Evolutionary conservation across 2,888 invertebrate genomes (phyloP), one percentile per base, ranked within the genome.

Genomic region (Oxyteleia sp.): DNA sequence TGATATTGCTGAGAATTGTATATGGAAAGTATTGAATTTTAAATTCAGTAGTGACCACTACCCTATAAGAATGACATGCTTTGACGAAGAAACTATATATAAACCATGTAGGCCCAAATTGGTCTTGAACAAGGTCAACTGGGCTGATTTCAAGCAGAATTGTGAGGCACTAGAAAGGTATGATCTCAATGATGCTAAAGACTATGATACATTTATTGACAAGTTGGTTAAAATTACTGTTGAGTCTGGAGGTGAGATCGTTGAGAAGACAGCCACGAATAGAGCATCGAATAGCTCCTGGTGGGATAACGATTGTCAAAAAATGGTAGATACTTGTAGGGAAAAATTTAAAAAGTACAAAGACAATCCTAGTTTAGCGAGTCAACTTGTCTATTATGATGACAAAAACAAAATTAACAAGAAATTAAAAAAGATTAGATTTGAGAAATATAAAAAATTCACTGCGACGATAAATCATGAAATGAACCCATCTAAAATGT

Each of bases 221-320:
- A n/a, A 41, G 15, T 43, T 53, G 0, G 41, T n/a, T 16, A 8
- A 29, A 20, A 20, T 11, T 2, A 53, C 68, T 16, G 23, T 53
- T 5, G 11, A 68, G 15, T 41, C 68, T 4, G 43, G 53, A 2
- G 66, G 41, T 26, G 41, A 26, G 20, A 5, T 66, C 0, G 26
- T 53, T 1, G 13, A 53, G 11, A 4, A 51, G 5, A 16, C n/a
- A 2, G 47, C 38, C 35, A 20, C 23, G 1, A 43, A 18, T 18
- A 43, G 8, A n/a, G 53, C 16, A 16, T 16, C 2, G 1, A 16
- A 29, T n/a, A 41, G 18, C 5, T n/a, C n/a, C n/a, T 55, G 43
- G 68, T 69, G 68, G 68, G 45, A 69, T 5, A 2, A 51, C 0
- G 38, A 74, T 11, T 75, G 53, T 10, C 55, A 64, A 55, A 1